Evolutionary conservation across 1,140 invertebrate genomes (phyloP).

Genomic region (Popillia japonica): DNA sequence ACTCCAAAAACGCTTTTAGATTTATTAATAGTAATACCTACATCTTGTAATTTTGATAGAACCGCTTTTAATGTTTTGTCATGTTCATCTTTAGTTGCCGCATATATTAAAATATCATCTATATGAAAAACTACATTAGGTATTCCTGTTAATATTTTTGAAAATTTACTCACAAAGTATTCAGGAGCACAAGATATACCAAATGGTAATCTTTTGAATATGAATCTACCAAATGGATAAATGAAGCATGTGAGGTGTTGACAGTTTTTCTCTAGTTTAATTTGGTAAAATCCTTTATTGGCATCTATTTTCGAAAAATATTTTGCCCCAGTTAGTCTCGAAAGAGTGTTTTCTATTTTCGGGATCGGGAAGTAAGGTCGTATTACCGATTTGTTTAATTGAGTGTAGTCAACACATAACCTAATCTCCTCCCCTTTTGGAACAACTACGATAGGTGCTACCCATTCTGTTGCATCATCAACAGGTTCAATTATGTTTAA

Average conservation of each 20-base stretch:
- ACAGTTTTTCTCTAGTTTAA: conserved; percentile 41
- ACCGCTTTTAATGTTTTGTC: too few species aligned
- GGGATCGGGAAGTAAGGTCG: conserved; percentile 40
- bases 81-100: too few species aligned
- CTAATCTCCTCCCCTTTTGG: conserved; percentile 54
- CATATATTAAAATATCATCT: too few species aligned
- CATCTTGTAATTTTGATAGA: too few species aligned
- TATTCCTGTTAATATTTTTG: too few species aligned
- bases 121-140: too few species aligned
- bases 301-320: conserved; percentile 49
- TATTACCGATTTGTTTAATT: conserved; percentile 44
- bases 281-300: conserved; percentile 43
- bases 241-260: too few species aligned
- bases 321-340: conserved; percentile 42
- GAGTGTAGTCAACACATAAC: conserved; percentile 41
- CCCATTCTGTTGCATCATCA: conserved; percentile 58
- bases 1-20: too few species aligned
- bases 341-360: conserved; percentile 46
- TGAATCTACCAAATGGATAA: conserved; percentile 48
- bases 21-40: too few species aligned
- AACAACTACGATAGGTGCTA: conserved; percentile 59
- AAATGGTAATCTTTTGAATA: conserved; percentile 35
- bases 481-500: conserved; percentile 54
- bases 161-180: too few species aligned
- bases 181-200: too few species aligned